Base-by-base conservation (phyloP, 2,888 invertebrate genomes). In the Elmis aenea region DNA sequence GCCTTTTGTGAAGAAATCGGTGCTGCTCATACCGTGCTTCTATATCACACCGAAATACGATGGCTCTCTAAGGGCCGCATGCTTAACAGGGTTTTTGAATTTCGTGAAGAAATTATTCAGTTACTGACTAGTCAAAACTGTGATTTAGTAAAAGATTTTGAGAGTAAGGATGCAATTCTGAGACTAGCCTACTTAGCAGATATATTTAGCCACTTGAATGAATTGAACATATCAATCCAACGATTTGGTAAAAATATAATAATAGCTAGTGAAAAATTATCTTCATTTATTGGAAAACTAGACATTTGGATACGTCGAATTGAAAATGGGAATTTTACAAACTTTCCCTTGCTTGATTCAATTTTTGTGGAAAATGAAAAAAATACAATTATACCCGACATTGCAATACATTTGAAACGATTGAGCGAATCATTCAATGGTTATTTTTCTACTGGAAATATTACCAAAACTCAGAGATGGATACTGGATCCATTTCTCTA, bases 401-500 rank as follows among this genome's bases (percentile, higher is more conserved):
- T 18, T 18, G 18, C 18, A 18, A 18, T 18, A 8, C 18, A 18
- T 18, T 18, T 18, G 18, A 18, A 18, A 18, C 18, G 18, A 18
- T 18, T 18, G 18, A 18, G 8, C 18, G 18, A 18, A 18, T 18
- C 18, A 18, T 18, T 18, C 18, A 18, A 18, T 18, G 18, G 18
- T 6, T 18, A 18, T 18, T 18, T 18, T 18, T 18, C 18, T 18
- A 18, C 18, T 18, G 18, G 33, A 36, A 10, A 24, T 24, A 21
- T 30, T 24, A 15, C 11, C 11, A 33, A 37, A 24, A 23, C 31
- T 33, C 15, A 36, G 35, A 35, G 32, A 34, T 32, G 35, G 5
- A 38, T 38, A 38, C 18, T 38, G 26, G 25, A 38, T 26, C 34
- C 39, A 28, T 37, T 36, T 39, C 34, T 36, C 27, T 37, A 15